Conservation (phyloP, 2,888 invertebrate species). For the Notodonta ziczac region DNA sequence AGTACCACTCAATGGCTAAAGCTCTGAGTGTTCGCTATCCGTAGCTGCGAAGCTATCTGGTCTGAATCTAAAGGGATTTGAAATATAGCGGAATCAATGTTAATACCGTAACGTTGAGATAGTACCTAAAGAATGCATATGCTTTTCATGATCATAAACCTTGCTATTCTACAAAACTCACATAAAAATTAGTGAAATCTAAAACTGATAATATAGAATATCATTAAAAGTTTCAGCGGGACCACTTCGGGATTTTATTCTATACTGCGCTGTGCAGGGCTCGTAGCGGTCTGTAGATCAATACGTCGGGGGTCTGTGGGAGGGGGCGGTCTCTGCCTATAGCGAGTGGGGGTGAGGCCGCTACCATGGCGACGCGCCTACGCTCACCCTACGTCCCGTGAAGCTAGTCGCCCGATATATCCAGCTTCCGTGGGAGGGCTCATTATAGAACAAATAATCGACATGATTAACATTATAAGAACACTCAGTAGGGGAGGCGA, state of each 20-base stretch:
- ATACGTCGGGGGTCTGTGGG: slow-evolving; percentile 51
- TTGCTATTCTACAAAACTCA: neutral
- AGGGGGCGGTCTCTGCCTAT: slow-evolving; percentile 18
- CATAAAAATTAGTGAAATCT: neutral
- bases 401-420: slow-evolving; percentile 61
- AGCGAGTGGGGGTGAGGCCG: slow-evolving; percentile 42
- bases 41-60: no score
- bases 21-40: no score
- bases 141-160: neutral
- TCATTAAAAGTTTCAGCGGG: slow-evolving; percentile 33
- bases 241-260: slow-evolving; percentile 44
- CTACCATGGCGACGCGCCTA: slow-evolving; percentile 78
- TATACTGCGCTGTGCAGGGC: slow-evolving; percentile 43
- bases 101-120: no score
- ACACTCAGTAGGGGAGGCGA: slow-evolving; percentile 30
- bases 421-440: slow-evolving; percentile 63
- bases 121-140: no score
- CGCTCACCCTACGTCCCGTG: slow-evolving; percentile 63
- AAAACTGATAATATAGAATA: slow-evolving; percentile 11
- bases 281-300: slow-evolving; percentile 62
- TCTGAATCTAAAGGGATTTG: no score
- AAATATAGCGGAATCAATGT: no score
- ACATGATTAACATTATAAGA: slow-evolving; percentile 53
- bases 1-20: no score
- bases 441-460: slow-evolving; percentile 62